phyloP scores from a whole-genome alignment of 2,888 invertebrate genomes.

The Limnephilus marmoratus region DNA sequence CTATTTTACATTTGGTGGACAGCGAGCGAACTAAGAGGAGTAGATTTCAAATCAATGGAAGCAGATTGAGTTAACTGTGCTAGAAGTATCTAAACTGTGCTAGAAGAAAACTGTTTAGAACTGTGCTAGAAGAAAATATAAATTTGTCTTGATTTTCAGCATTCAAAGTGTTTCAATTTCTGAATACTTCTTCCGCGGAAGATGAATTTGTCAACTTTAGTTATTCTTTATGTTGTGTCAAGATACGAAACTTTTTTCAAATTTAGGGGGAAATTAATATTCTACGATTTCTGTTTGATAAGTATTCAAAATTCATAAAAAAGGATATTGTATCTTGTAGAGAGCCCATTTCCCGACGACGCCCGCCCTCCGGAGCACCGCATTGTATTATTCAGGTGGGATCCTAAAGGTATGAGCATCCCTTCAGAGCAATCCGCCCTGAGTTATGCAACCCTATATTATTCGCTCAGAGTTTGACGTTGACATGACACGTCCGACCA shows the following conservation, averaged over 20 bases:
- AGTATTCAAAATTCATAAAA: slow-evolving; percentile 48
- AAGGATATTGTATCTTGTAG: slow-evolving; percentile 13
- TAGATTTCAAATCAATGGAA: background rate
- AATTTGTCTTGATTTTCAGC: too few species aligned
- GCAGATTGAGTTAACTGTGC: background rate
- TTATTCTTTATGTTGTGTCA: background rate
- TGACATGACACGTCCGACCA: slow-evolving; percentile 66
- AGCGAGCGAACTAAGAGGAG: slow-evolving; percentile 45
- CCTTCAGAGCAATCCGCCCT: slow-evolving; percentile 48
- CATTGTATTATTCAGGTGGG: slow-evolving; percentile 58
- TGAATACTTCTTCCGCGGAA: background rate
- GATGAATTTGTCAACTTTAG: background rate
- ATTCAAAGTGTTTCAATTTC: background rate
- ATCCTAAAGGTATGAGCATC: slow-evolving; percentile 43
- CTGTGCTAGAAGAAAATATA: background rate
- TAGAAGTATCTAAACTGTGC: too few species aligned
- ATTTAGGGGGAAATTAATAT: slow-evolving; percentile 18
- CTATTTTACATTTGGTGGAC: slow-evolving; percentile 60
- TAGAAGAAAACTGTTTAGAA: too few species aligned
- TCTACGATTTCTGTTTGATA: slow-evolving; percentile 36
- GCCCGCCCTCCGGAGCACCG: background rate
- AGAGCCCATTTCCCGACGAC: background rate
- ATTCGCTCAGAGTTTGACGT: slow-evolving; percentile 62
- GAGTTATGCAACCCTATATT: slow-evolving; percentile 60
- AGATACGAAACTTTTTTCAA: background rate